Conservation (phyloP, 1,140 invertebrate genomes). For the Drosophila aff. region DNA sequence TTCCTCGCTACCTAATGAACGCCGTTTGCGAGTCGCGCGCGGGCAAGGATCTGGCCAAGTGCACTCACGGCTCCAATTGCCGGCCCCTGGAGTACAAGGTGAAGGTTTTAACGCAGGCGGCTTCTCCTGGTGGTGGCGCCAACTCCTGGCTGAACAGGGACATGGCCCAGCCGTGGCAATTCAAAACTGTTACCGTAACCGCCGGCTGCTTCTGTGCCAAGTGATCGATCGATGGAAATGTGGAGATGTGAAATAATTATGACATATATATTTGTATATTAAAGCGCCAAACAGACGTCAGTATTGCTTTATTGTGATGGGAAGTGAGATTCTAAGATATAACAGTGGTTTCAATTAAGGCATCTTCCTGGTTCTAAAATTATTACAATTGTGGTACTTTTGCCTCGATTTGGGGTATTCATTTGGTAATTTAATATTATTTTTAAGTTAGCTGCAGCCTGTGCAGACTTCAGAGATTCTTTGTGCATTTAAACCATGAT, state of each 20-base stretch:
- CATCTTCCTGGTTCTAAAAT: background rate
- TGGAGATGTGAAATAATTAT: constrained; percentile 3
- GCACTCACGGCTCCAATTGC: constrained; percentile 71
- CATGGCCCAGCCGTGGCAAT: constrained; percentile 60
- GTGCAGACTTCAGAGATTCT: background rate
- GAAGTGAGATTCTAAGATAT: constrained; percentile 9
- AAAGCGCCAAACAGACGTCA: constrained; percentile 42
- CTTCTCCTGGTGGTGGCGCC: constrained; percentile 4
- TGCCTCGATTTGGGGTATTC: background rate
- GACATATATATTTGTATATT: constrained; percentile 51
- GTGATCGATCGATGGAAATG: constrained; percentile 21
- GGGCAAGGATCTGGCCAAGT: constrained; percentile 54
- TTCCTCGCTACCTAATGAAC: constrained; percentile 76
- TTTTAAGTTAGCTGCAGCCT: background rate
- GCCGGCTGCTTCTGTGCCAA: constrained; percentile 83
- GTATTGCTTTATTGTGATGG: constrained; percentile 52
- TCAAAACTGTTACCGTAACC: constrained; percentile 74
- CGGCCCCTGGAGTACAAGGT: constrained; percentile 80
- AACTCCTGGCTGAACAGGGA: constrained; percentile 62
- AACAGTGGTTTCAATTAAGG: background rate
- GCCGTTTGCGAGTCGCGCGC: constrained; percentile 72
- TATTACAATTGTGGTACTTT: background rate
- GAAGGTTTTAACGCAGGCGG: constrained; percentile 61
- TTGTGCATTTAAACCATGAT: background rate
- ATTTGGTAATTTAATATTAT: background rate